Evolutionary conservation across 2,797 vertebrate species (phyloP).

Genomic region (Siniperca undulata): DNA sequence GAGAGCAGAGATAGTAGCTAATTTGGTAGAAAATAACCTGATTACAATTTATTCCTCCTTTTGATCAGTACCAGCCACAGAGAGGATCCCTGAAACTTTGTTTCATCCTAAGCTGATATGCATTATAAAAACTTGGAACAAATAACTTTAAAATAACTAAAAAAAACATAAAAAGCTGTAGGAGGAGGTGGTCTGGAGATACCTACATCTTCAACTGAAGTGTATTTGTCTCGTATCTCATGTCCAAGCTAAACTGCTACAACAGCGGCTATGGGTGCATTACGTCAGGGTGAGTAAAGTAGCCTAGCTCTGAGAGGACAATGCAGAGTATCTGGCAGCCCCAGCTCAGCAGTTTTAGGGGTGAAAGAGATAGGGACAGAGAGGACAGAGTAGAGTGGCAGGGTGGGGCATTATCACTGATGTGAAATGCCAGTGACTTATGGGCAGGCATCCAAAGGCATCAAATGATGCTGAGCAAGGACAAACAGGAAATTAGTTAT

Average conservation of each 20-base stretch:
- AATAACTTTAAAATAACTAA: not conserved
- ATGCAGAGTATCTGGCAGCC: slow-evolving; percentile 53
- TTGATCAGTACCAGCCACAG: slow-evolving; percentile 26
- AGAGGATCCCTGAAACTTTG: slow-evolving; percentile 12
- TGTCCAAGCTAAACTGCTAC: slow-evolving; percentile 57
- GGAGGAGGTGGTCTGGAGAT: not conserved
- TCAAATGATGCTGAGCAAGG: slow-evolving; percentile 63
- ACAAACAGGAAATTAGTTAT: slow-evolving; percentile 35
- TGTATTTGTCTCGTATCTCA: slow-evolving; percentile 18
- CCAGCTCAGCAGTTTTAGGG: slow-evolving; percentile 61
- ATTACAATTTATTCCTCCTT: slow-evolving; percentile 33
- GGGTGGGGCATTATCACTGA: slow-evolving; percentile 46
- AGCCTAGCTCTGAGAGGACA: slow-evolving; percentile 58
- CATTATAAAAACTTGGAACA: slow-evolving; percentile 1
- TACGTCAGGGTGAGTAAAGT: slow-evolving; percentile 54
- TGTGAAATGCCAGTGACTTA: slow-evolving; percentile 55
- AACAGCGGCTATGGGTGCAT: slow-evolving; percentile 42
- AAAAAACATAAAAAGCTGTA: not conserved
- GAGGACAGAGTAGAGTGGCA: slow-evolving; percentile 31
- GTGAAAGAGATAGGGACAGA: slow-evolving; percentile 46
- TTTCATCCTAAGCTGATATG: not conserved
- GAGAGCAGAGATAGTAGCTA: slow-evolving; percentile 4
- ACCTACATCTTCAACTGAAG: not conserved
- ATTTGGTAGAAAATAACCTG: slow-evolving; percentile 28
- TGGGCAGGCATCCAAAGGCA: slow-evolving; percentile 49